phyloP scores from a whole-genome alignment of 1,140 invertebrate species.

The Achroia grisella region DNA sequence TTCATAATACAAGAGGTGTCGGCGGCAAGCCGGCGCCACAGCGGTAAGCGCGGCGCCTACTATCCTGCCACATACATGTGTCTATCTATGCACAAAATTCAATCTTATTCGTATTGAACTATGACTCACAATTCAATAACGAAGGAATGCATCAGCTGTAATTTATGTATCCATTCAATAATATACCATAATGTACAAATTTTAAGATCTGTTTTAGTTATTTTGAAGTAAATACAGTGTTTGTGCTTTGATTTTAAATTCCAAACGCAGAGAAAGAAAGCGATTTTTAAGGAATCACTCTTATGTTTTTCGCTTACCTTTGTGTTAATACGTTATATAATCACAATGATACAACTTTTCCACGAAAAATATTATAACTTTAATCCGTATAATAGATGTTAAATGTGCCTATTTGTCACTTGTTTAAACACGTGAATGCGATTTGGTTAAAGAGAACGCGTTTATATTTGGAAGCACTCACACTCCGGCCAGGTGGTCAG shows the following conservation, averaged over 20 bases:
- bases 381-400: slow-evolving; percentile 2
- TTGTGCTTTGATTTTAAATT: slow-evolving; percentile 64
- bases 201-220: slow-evolving; percentile 17
- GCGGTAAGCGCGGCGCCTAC: slow-evolving; percentile 61
- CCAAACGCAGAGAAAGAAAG: slow-evolving; percentile 60
- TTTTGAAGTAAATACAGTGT: slow-evolving; percentile 24
- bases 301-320: slow-evolving; percentile 41
- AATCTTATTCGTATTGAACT: slow-evolving; percentile 5
- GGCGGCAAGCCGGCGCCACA: slow-evolving; percentile 65
- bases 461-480: slow-evolving; percentile 41
- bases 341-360: slow-evolving; percentile 16
- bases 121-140: slow-evolving; percentile 11
- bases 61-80: slow-evolving; percentile 46
- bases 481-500: slow-evolving; percentile 34
- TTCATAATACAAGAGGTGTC: slow-evolving; percentile 70
- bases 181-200: slow-evolving; percentile 10
- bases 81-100: slow-evolving; percentile 14
- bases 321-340: slow-evolving; percentile 42
- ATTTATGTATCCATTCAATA: slow-evolving; percentile 19
- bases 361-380: slow-evolving; percentile 8
- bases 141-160: slow-evolving; percentile 34
- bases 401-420: slow-evolving; percentile 9
- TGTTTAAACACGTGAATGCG: slow-evolving; percentile 2
- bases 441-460: slow-evolving; percentile 5
- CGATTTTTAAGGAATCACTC: slow-evolving; percentile 57